Evolutionary conservation across 2,113 vertebrate species (phyloP), one percentile per base, ranked within the genome.

Genomic region (Dipodomys ordii): DNA sequence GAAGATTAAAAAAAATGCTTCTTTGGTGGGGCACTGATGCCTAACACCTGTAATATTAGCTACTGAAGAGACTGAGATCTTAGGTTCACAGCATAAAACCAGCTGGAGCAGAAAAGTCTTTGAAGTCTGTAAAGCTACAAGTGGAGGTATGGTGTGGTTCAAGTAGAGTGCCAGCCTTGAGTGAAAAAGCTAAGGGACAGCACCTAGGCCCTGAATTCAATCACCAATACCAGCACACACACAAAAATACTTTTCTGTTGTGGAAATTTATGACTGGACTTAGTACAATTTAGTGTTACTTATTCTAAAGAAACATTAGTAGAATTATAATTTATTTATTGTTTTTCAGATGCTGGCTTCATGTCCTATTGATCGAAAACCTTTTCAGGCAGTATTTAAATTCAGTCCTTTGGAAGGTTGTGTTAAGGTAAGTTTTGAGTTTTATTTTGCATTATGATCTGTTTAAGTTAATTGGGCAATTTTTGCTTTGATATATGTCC

Each of bases 331-430:
- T 91, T 87, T 92, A 57, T 77, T 94, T 83, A 95, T 93, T n/a
- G 86, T 87, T 96, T 98, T 98, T 94, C 98, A 99, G 99, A 98
- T 97, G 44, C 94, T 98, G 84, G 98, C 99, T 92, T 99, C 99
- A 1, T 99, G 99, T 97, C 99, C 99, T 9, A 98, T 99, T 95
- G 99, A 99, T 97, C 98, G 99, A 96, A 99, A 98, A 98, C 98
- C 99, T 16, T 99, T 99, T 97, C 98, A 98, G 87, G 98, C 98
- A 68, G 97, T 99, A 69, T 99, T 98, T 98, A 98, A 98, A 97
- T 98, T 98, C 97, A 98, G 98, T 92, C 94, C 98, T 2, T 90
- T 98, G 78, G 97, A 97, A 96, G 87, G 97, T 77, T 98, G 92
- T 92, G 88, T 97, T 96, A 98, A 98, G 98, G 98, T 98, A 98